Percentiles rank a stretch among this genome's conserved stretches.
These are phyloP conservation scores for Trichogramma pretiosum DNA, from an alignment of 1,140 invertebrate species.

Conservation along the genomic window DNA sequence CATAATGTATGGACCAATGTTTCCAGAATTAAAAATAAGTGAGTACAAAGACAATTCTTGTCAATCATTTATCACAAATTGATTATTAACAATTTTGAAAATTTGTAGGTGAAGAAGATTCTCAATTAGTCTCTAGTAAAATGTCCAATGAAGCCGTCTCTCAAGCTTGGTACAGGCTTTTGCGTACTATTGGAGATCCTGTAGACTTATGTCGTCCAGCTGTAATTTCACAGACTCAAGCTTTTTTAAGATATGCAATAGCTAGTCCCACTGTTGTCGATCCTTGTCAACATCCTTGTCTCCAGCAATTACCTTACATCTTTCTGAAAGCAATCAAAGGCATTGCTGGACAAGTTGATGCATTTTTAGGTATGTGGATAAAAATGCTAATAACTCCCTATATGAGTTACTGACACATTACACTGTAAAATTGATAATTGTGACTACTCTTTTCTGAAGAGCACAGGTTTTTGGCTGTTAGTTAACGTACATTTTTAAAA, in stretches of 20 bases:
- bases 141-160: constrained; percentile 84
- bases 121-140: constrained; percentile 64
- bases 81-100: constrained; percentile 8
- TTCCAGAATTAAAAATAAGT: constrained; percentile 79
- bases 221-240: constrained; percentile 76
- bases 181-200: constrained; percentile 89
- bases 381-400: no score
- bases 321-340: constrained; percentile 92
- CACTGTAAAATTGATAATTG: constrained; percentile 13
- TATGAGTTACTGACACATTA: constrained; percentile 10
- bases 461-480: constrained; percentile 10
- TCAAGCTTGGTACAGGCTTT: constrained; percentile 89
- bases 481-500: neutral
- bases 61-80: neutral
- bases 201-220: constrained; percentile 82
- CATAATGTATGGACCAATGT: constrained; percentile 82
- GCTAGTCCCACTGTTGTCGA: constrained; percentile 65
- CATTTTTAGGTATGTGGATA: constrained; percentile 81
- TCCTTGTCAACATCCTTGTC: constrained; percentile 84
- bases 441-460: constrained; percentile 12
- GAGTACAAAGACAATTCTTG: constrained; percentile 27
- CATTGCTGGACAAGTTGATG: constrained; percentile 85
- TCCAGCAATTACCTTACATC: constrained; percentile 77
- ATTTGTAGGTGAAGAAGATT: constrained; percentile 71
- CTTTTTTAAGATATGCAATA: constrained; percentile 69